These are phyloP conservation scores for Nothobranchius furzeri DNA, from an alignment of 2,113 vertebrate species.

Conservation along the genomic window DNA sequence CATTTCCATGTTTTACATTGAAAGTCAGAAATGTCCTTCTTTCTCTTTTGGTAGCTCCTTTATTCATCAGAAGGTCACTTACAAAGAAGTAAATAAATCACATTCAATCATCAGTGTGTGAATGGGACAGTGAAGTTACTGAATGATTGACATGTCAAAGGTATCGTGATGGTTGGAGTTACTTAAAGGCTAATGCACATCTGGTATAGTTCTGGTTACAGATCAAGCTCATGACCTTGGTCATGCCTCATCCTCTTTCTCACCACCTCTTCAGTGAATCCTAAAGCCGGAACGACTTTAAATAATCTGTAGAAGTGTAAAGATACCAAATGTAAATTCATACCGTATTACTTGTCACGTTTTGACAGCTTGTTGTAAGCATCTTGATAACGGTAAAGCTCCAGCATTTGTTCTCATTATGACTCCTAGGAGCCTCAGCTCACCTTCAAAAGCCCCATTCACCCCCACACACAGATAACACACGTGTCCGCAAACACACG, in stretches of 20 bases:
- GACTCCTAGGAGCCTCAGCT: constrained; percentile 64
- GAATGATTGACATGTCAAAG: constrained; percentile 52
- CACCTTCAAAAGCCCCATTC: constrained; percentile 76
- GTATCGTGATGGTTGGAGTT: constrained; percentile 33
- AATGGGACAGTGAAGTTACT: constrained; percentile 22
- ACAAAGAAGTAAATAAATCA: constrained; percentile 35
- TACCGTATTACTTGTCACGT: constrained; percentile 68
- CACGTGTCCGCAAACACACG: constrained; percentile 14
- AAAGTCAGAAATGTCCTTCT: constrained; percentile 7
- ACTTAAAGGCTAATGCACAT: constrained; percentile 57
- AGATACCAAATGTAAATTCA: constrained; percentile 69
- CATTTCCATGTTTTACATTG: constrained; percentile 1
- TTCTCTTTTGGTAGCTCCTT: neutral
- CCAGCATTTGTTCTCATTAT: constrained; percentile 71
- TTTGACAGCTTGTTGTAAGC: constrained; percentile 65
- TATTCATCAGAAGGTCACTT: constrained; percentile 24
- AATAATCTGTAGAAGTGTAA: constrained; percentile 58
- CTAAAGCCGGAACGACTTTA: constrained; percentile 50
- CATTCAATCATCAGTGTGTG: constrained; percentile 23
- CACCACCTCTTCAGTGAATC: constrained; percentile 36
- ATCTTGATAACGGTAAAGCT: constrained; percentile 69
- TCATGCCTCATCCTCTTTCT: constrained; percentile 42
- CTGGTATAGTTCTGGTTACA: constrained; percentile 52
- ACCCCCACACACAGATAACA: constrained; percentile 41
- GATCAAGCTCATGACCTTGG: constrained; percentile 69